These are phyloP conservation scores for Baccha elongata DNA, from an alignment of 2,888 invertebrate genomes.

Conservation along the genomic window DNA sequence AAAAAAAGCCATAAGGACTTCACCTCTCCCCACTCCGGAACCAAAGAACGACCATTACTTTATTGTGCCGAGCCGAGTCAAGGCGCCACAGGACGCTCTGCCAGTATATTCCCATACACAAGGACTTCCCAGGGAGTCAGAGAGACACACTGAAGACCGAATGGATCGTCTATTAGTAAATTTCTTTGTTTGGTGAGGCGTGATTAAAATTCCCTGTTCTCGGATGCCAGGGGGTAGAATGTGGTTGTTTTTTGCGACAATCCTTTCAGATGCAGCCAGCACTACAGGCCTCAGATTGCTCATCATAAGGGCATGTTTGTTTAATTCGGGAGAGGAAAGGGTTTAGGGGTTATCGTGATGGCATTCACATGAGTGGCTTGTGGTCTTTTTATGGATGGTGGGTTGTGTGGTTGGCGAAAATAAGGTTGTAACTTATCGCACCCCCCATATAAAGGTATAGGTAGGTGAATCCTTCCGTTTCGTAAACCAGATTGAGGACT, in stretches of 20 bases:
- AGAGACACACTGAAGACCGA: slow-evolving; percentile 31
- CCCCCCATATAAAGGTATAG: not conserved
- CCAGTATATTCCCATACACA: slow-evolving; percentile 22
- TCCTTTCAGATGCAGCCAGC: slow-evolving; percentile 53
- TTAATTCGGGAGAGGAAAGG: slow-evolving; percentile 2
- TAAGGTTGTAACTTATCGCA: slow-evolving; percentile 22
- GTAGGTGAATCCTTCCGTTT: slow-evolving; percentile 22
- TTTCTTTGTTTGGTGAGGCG: slow-evolving; percentile 72
- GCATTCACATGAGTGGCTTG: slow-evolving; percentile 64
- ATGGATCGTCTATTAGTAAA: slow-evolving; percentile 70
- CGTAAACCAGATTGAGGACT: slow-evolving; percentile 40
- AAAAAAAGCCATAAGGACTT: slow-evolving; percentile 28
- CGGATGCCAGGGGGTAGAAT: slow-evolving; percentile 36
- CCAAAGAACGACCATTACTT: slow-evolving; percentile 51
- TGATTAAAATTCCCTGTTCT: slow-evolving; percentile 68
- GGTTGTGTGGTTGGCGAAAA: slow-evolving; percentile 1
- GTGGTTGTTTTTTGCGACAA: slow-evolving; percentile 62
- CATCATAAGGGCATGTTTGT: slow-evolving; percentile 62
- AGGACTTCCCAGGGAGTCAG: slow-evolving; percentile 3
- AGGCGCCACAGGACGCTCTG: slow-evolving; percentile 43
- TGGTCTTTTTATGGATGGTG: slow-evolving; percentile 41
- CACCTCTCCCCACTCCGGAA: slow-evolving; percentile 3
- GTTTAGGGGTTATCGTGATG: slow-evolving; percentile 57
- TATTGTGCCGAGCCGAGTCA: slow-evolving; percentile 46
- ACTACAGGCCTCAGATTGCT: slow-evolving; percentile 21